These are phyloP conservation scores for Hedychridium roseum DNA, from an alignment of 2,888 invertebrate genomes.

Conservation along the genomic window DNA sequence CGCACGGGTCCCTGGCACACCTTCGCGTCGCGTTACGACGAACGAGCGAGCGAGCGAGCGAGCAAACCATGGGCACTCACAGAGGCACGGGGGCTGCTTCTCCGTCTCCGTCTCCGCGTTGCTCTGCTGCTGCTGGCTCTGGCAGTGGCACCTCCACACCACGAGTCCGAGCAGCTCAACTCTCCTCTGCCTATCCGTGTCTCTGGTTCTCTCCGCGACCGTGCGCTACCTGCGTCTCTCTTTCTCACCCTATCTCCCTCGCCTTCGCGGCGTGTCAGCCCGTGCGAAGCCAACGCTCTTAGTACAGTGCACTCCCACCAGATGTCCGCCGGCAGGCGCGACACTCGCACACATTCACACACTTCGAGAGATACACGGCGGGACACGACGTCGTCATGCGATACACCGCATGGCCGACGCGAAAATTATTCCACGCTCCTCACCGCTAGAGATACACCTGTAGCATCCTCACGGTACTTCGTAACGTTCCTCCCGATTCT, in stretches of 20 bases:
- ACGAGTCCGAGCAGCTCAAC: slow-evolving; percentile 19
- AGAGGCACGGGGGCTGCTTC: slow-evolving; percentile 35
- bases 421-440: slow-evolving; percentile 5
- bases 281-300: slow-evolving; percentile 29
- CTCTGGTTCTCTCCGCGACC: neutral
- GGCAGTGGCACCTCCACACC: slow-evolving; percentile 42
- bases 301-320: slow-evolving; percentile 53
- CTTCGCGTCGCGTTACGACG: slow-evolving; percentile 47
- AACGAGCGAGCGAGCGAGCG: slow-evolving; percentile 30
- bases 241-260: slow-evolving; percentile 15
- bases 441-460: slow-evolving; percentile 3
- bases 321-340: slow-evolving; percentile 35
- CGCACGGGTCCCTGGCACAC: slow-evolving; percentile 34
- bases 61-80: slow-evolving; percentile 33
- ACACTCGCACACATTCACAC: too few relatives aligned
- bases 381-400: neutral
- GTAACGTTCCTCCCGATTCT: too few relatives aligned
- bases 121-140: slow-evolving; percentile 34
- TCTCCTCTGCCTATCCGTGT: neutral
- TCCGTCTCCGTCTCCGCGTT: slow-evolving; percentile 32
- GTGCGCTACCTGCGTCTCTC: slow-evolving; percentile 22
- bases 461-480: too few relatives aligned
- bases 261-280: slow-evolving; percentile 13
- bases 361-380: too few relatives aligned
- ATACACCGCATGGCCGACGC: slow-evolving; percentile 1